These are phyloP conservation scores for Catostomus latipinnis DNA, from an alignment of 2,797 vertebrate species.

Conservation along the genomic window DNA sequence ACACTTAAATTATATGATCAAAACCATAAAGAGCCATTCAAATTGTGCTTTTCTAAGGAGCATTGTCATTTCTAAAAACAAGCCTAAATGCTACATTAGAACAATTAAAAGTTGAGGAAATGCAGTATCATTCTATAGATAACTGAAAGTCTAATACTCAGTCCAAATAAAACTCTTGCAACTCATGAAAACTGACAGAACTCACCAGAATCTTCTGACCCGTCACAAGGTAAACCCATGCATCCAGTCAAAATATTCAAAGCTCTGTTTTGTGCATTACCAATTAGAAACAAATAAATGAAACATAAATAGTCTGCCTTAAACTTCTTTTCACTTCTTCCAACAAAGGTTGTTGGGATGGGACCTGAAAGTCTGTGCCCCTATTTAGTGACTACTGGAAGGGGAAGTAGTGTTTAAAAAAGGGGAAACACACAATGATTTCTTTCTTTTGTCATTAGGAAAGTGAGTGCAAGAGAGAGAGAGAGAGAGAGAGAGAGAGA, in stretches of 20 bases:
- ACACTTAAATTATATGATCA: slow-evolving; percentile 32
- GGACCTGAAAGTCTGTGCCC: slow-evolving; percentile 66
- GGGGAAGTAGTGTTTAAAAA: slow-evolving; percentile 66
- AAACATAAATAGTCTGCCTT: slow-evolving; percentile 64
- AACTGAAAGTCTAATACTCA: not conserved
- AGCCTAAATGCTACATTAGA: slow-evolving; percentile 18
- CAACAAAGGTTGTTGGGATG: slow-evolving; percentile 59
- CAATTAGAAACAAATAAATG: slow-evolving; percentile 61
- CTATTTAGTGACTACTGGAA: slow-evolving; percentile 49
- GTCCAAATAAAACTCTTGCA: slow-evolving; percentile 25
- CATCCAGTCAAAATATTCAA: slow-evolving; percentile 14
- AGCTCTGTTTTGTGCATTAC: slow-evolving; percentile 11
- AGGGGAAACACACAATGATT: slow-evolving; percentile 73
- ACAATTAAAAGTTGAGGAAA: no score
- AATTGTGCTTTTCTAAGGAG: slow-evolving; percentile 2
- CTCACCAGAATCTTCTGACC: slow-evolving; percentile 51
- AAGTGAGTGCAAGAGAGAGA: slow-evolving; percentile 34
- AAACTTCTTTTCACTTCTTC: slow-evolving; percentile 63
- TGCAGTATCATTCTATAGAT: no score
- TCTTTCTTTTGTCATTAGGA: slow-evolving; percentile 76
- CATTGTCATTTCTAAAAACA: slow-evolving; percentile 11
- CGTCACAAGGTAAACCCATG: slow-evolving; percentile 17
- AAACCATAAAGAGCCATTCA: slow-evolving; percentile 15
- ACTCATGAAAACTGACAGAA: slow-evolving; percentile 11
- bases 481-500: slow-evolving; percentile 19